Conservation (phyloP, 35 echinoderm and acorn worm species). For the Nesometra sesokonis region DNA sequence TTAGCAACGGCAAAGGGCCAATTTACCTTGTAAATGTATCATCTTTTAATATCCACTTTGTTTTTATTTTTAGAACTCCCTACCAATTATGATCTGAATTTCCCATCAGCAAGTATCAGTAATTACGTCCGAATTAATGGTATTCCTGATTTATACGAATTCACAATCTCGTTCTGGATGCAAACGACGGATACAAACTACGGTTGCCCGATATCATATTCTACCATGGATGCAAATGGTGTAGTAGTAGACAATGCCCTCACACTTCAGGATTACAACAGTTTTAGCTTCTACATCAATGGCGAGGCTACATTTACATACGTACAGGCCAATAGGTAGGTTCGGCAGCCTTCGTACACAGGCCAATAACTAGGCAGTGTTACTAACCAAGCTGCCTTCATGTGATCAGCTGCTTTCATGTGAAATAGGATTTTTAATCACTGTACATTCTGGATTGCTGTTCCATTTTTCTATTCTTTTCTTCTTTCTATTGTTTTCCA, state of each 20-base stretch:
- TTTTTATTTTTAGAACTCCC: conserved; percentile 17
- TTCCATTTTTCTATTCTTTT: too few species aligned
- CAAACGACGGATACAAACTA: conserved; percentile 33
- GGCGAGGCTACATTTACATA: conserved; percentile 44
- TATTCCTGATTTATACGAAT: conserved; percentile 39
- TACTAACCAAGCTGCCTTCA: too few species aligned
- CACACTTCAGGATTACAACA: conserved; percentile 61
- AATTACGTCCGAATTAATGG: conserved; percentile 17
- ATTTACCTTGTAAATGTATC: not conserved
- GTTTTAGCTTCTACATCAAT: conserved; percentile 47
- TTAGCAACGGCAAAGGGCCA: too few species aligned
- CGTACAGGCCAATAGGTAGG: conserved; percentile 35
- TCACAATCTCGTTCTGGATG: conserved; percentile 71
- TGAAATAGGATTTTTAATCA: too few species aligned
- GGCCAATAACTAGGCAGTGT: too few species aligned
- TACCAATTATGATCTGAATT: conserved; percentile 31
- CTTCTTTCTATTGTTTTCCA: too few species aligned
- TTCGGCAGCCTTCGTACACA: too few species aligned
- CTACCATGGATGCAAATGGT: not conserved
- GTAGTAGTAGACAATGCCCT: conserved; percentile 45
- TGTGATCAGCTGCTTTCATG: too few species aligned
- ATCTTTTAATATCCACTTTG: not conserved
- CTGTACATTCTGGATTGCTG: too few species aligned
- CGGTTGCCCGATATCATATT: conserved; percentile 56
- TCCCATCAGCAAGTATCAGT: conserved; percentile 18